A percentile compares a stretch with the other conserved stretches of the same genome.
These are phyloP conservation scores for Lasioglossum vierecki DNA, from an alignment of 2,888 invertebrate species.

Conservation along the genomic window DNA sequence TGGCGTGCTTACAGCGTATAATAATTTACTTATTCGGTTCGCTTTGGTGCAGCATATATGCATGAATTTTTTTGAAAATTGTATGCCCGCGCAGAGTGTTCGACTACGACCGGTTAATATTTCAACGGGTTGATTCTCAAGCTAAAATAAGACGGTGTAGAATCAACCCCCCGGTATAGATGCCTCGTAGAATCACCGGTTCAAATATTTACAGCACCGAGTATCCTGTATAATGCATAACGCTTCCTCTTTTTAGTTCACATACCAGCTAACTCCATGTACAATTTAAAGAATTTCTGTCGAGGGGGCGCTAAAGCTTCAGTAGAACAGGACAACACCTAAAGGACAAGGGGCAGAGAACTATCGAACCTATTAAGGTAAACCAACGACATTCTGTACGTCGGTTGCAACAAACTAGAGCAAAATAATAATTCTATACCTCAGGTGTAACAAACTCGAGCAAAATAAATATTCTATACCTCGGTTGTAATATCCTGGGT, in stretches of 20 bases:
- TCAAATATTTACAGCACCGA: not conserved
- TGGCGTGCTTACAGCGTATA: not conserved
- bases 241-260: not conserved
- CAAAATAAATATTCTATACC: no score
- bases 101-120: not conserved
- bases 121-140: not conserved
- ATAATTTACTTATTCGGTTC: not conserved
- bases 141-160: not conserved
- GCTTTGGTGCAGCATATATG: not conserved
- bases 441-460: no score
- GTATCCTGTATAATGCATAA: not conserved
- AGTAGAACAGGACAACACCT: not conserved
- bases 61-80: not conserved
- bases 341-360: not conserved
- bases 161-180: not conserved
- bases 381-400: no score
- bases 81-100: not conserved
- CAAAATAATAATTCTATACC: no score
- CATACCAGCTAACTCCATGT: not conserved
- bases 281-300: constrained; percentile 2
- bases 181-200: not conserved
- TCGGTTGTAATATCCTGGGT: no score
- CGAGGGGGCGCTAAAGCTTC: not conserved
- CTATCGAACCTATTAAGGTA: not conserved
- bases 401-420: no score